Percentiles rank a stretch among this genome's conserved stretches.
phyloP scores from a whole-genome alignment of 1,140 invertebrate genomes.

The Aphaenogaster rudis region DNA sequence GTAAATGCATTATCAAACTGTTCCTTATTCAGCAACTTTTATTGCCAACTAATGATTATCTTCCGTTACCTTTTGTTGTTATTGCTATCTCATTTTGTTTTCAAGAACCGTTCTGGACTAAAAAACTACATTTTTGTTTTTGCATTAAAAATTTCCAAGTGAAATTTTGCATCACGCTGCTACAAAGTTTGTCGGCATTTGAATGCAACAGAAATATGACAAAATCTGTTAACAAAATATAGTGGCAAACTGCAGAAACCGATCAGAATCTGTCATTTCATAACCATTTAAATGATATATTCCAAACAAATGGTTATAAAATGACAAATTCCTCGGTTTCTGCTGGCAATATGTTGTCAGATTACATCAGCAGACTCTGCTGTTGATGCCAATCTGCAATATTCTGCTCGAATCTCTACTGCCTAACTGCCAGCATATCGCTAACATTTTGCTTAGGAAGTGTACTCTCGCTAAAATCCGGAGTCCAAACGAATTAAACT shows the following conservation, averaged over 20 bases:
- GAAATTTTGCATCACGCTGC: too few relatives aligned
- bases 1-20: neutral
- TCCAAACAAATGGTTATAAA: neutral
- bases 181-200: neutral
- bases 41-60: neutral
- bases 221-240: neutral
- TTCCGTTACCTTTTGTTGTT: neutral
- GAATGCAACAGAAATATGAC: neutral
- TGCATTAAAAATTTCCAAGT: neutral
- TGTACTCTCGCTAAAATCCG: too few relatives aligned
- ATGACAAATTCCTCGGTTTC: neutral
- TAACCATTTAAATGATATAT: neutral
- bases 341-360: neutral
- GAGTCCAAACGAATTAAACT: neutral
- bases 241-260: neutral
- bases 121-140: neutral
- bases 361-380: neutral
- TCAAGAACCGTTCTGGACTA: neutral
- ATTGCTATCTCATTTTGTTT: neutral
- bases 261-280: neutral
- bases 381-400: neutral
- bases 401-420: neutral
- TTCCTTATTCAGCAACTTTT: neutral
- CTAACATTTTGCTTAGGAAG: neutral
- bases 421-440: neutral